Evolutionary conservation across 2,113 vertebrate species (phyloP).

Genomic region (Narcine bancroftii): DNA sequence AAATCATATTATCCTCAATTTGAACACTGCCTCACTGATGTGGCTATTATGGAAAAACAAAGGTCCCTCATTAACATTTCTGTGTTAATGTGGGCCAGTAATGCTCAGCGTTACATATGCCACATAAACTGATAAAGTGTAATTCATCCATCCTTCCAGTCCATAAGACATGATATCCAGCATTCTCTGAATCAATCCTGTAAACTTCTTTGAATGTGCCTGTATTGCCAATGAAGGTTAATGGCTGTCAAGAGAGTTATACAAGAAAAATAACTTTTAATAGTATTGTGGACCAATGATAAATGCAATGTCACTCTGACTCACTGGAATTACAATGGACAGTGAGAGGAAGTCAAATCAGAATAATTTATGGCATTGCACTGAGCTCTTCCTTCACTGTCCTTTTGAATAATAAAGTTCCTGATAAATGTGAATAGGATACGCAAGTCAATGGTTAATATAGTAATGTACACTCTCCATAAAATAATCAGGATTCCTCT

Average conservation of each 20-base stretch:
- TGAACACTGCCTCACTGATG: not conserved
- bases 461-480: not conserved
- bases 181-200: not conserved
- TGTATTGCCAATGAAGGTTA: not conserved
- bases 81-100: not conserved
- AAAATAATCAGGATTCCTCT: not conserved
- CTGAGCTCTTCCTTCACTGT: no score
- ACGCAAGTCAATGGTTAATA: not conserved
- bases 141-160: not conserved
- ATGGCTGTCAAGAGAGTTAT: not conserved
- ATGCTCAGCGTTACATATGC: not conserved
- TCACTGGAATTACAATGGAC: not conserved
- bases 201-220: not conserved
- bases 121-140: not conserved
- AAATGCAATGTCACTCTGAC: not conserved
- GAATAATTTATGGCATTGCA: conserved; percentile 1
- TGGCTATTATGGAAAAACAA: not conserved
- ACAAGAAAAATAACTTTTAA: conserved; percentile 17
- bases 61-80: not conserved
- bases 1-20: not conserved
- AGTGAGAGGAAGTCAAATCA: not conserved
- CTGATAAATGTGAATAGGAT: not conserved
- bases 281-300: not conserved
- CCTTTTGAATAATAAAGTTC: not conserved
- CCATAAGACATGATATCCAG: not conserved